Evolutionary conservation across 1,140 invertebrate species (phyloP), one percentile per base, ranked within the genome.

Genomic region (Lasioglossum albipes): DNA sequence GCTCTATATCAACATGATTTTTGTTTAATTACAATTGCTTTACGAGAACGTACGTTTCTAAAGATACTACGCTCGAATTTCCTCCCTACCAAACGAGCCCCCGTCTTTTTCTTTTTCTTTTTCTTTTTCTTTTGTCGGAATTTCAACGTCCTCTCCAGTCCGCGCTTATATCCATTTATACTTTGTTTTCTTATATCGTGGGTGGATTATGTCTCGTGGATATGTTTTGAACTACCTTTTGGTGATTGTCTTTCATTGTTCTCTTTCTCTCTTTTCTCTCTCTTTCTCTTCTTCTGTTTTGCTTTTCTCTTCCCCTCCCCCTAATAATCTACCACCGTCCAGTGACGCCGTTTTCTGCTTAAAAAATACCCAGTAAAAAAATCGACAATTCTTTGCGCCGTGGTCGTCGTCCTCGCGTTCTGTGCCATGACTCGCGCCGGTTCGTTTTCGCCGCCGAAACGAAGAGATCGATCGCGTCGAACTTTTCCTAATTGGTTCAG

Each of bases 191-290:
- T 6, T 57, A 57, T 66, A 16, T 22, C 10, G 7, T 79, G 45
- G 57, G 61, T 81, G 72, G n/a, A 88, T 75, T 79, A 87, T 84
- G 82, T 78, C 27, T 86, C 78, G 36, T 52, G 69, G 88, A 90
- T 90, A 89, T 90, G 87, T 83, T 68, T 85, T 69, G 65, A 85
- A 86, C 66, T 87, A 86, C 41, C 42, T 88, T 71, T 62, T 42
- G 76, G 57, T 89, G 87, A 89, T 90, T 90, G 88, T 89, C 88
- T 88, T 79, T 74, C 71, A 68, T 42, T 52, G 66, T 27, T 27
- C 54, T 52, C 18, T 70, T 54, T 5, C 18, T 45, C 12, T 36
- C 31, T 64, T 65, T 52, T 68, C 65, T 57, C 57, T 54, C 52
- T 20, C 27, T 59, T 69, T 76, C 59, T 72, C 59, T 61, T 71